These are phyloP conservation scores for Erynnis tages DNA, from an alignment of 2,888 invertebrate genomes.

Conservation along the genomic window DNA sequence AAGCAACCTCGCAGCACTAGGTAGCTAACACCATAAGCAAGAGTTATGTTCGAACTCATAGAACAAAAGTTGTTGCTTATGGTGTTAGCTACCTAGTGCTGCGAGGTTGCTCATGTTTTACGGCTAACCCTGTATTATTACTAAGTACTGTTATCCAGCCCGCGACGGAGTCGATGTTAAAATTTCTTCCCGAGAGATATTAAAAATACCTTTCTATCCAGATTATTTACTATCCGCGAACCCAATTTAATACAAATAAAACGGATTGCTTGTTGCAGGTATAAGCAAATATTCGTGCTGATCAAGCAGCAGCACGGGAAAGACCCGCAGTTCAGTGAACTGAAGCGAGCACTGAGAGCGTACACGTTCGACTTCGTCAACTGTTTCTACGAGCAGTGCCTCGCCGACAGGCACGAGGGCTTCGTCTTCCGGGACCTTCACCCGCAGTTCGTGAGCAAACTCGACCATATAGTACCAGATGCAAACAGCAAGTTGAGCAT, in stretches of 20 bases:
- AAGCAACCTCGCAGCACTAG: too few relatives aligned
- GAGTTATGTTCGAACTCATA: too few relatives aligned
- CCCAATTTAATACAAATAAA: background rate
- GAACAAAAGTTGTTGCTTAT: too few relatives aligned
- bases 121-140: too few relatives aligned
- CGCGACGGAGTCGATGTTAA: too few relatives aligned
- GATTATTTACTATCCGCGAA: background rate
- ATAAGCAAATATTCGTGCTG: constrained; percentile 52
- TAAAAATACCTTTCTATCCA: background rate
- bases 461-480: constrained; percentile 52
- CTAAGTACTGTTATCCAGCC: too few relatives aligned
- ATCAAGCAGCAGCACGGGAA: constrained; percentile 42
- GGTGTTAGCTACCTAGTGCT: too few relatives aligned
- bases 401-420: constrained; percentile 48
- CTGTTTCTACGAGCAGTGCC: constrained; percentile 59
- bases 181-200: too few relatives aligned
- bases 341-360: constrained; percentile 46
- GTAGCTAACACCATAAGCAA: too few relatives aligned
- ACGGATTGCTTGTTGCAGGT: constrained; percentile 50
- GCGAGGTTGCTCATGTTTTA: too few relatives aligned
- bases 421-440: constrained; percentile 55
- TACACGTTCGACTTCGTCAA: constrained; percentile 60
- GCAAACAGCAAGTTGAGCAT: constrained; percentile 57
- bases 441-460: constrained; percentile 52
- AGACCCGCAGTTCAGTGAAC: constrained; percentile 40